phyloP scores from a whole-genome alignment of 2,113 vertebrate species.

The Syngnathoides biaculeatus region DNA sequence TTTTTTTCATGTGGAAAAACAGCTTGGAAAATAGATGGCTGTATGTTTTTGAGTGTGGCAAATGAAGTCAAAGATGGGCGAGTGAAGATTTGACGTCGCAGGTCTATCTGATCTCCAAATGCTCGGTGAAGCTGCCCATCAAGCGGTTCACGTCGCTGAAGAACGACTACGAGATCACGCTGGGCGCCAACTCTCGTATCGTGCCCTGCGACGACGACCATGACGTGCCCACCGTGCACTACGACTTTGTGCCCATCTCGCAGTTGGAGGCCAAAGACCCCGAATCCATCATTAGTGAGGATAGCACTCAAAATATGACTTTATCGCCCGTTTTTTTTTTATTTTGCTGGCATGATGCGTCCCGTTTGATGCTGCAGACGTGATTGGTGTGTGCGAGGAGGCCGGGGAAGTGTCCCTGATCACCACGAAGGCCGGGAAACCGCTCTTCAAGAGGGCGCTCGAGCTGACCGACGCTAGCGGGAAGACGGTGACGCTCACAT shows the following conservation, averaged over 20 bases:
- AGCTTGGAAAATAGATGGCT: too few species aligned
- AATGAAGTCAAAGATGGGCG: too few species aligned
- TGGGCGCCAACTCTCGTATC: constrained; percentile 78
- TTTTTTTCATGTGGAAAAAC: too few species aligned
- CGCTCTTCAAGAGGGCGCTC: constrained; percentile 85
- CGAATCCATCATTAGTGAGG: constrained; percentile 82
- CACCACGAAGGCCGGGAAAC: constrained; percentile 78
- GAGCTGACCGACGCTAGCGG: constrained; percentile 82
- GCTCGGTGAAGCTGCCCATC: constrained; percentile 83
- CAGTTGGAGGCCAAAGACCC: constrained; percentile 79
- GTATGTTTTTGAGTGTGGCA: too few species aligned
- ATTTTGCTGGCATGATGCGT: too few species aligned
- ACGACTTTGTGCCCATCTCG: constrained; percentile 80
- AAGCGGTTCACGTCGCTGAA: constrained; percentile 84
- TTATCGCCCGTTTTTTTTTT: not conserved
- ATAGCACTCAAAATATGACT: not conserved
- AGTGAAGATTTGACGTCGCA: constrained; percentile 33
- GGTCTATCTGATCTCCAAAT: constrained; percentile 90
- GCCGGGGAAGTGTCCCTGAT: constrained; percentile 81
- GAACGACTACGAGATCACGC: constrained; percentile 89
- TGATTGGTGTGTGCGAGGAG: constrained; percentile 89
- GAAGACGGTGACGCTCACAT: constrained; percentile 80
- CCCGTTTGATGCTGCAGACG: constrained; percentile 66
- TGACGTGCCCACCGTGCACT: constrained; percentile 79
- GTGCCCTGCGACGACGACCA: constrained; percentile 74